phyloP scores from a whole-genome alignment of 2,888 invertebrate species.

The Caradrina clavipalpis region DNA sequence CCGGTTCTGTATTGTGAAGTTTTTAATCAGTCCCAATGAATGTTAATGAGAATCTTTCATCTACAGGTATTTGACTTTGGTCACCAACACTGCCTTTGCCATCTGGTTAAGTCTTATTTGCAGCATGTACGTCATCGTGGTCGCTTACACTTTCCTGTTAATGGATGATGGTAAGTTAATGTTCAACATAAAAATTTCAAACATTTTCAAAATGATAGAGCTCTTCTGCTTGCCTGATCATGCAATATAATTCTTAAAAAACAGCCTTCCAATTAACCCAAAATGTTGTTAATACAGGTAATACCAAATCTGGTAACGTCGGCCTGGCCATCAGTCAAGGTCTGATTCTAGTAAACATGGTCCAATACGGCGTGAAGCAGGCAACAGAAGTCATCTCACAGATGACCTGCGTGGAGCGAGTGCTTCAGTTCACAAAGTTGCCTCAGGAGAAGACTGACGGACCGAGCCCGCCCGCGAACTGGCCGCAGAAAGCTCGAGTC shows the following conservation, averaged over 20 bases:
- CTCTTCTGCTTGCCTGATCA: neutral
- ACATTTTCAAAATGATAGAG: neutral
- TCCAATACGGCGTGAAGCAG: slow-evolving; percentile 95
- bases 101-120: slow-evolving; percentile 92
- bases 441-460: slow-evolving; percentile 93
- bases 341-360: slow-evolving; percentile 94
- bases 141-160: slow-evolving; percentile 92
- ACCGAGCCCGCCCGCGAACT: slow-evolving; percentile 89
- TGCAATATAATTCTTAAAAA: neutral
- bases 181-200: neutral
- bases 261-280: neutral
- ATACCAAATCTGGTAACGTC: slow-evolving; percentile 92
- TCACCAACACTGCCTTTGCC: slow-evolving; percentile 92
- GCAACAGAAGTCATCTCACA: slow-evolving; percentile 94
- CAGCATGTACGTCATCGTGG: slow-evolving; percentile 90
- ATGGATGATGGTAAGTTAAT: slow-evolving; percentile 89
- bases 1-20: neutral
- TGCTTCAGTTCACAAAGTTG: slow-evolving; percentile 94
- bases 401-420: slow-evolving; percentile 95
- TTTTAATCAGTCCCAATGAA: neutral
- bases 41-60: neutral
- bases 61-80: slow-evolving; percentile 91
- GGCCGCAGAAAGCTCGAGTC: slow-evolving; percentile 92
- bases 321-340: slow-evolving; percentile 94
- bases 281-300: slow-evolving; percentile 73